Evolutionary conservation across 2,113 vertebrate genomes (phyloP).

Genomic region (Rostratula benghalensis): DNA sequence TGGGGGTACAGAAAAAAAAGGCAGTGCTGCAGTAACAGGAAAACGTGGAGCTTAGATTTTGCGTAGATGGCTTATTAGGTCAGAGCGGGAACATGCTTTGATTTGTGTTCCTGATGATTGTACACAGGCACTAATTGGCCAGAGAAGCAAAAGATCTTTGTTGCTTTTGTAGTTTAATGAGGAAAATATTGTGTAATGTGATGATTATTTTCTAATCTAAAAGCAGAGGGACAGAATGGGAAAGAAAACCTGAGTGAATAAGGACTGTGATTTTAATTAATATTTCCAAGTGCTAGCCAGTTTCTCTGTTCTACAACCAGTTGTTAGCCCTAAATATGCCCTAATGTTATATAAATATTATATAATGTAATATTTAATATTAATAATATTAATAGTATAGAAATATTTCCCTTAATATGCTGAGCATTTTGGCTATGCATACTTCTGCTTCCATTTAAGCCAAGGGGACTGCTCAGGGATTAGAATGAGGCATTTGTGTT

Average conservation of each 20-base stretch:
- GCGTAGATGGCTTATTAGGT: conserved; percentile 13
- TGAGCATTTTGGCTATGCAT: background rate
- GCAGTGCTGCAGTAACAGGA: background rate
- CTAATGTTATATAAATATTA: background rate
- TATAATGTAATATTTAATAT: background rate
- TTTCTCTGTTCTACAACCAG: background rate
- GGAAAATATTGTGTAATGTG: conserved; percentile 32
- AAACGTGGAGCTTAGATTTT: background rate
- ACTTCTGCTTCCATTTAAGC: background rate
- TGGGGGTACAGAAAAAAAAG: background rate
- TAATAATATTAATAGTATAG: background rate
- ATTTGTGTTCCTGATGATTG: conserved; percentile 55
- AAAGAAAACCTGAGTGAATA: conserved; percentile 11
- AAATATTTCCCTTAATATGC: background rate
- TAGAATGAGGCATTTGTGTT: background rate
- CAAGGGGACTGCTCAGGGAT: background rate
- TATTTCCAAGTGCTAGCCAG: background rate
- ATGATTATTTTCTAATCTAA: conserved; percentile 46
- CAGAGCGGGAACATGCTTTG: conserved; percentile 7
- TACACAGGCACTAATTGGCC: conserved; percentile 25
- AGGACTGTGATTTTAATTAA: conserved; percentile 21
- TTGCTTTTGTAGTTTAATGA: conserved; percentile 7
- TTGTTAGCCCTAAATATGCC: background rate
- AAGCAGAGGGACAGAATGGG: background rate
- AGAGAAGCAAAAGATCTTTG: conserved; percentile 25